Base-by-base conservation (phyloP, 2,888 invertebrate species). In the Allygus modestus region DNA sequence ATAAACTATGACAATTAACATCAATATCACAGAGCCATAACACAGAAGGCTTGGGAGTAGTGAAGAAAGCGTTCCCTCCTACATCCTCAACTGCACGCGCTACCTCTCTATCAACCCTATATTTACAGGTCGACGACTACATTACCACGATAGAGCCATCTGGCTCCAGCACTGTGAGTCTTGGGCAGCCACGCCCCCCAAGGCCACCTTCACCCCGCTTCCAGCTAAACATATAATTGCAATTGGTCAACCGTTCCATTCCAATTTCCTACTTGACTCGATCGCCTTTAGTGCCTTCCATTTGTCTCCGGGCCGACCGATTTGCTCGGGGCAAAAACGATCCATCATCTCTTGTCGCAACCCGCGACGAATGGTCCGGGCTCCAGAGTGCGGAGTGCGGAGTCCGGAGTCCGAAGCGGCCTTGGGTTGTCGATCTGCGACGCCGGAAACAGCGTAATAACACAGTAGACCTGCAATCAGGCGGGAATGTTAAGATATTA, bases 191-290 rank as follows among this genome's bases (percentile, higher is more conserved):
- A n/a, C 41, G 37, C 43, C 37, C 31, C 73, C 37, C 73, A 37
- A 75, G 37, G 41, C 1, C 73, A 43, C 46, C 46, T 77, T 77
- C 77, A 51, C 28, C 23, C 37, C 51, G n/a, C 73, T 46, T 17
- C 28, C 28, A 1, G 11, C 43, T 28, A 26, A 77, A 73, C 73
- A 73, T 43, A 51, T 46, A 46, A 51, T 46, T 51, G 77, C 77
- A 77, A 26, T 51, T 71, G 71, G 71, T 71, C 71, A 71, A 71
- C 71, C 71, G 71, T 71, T 46, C 77, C 51, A 46, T 51, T 77
- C 77, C 77, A 77, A 77, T 77, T 77, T 77, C 43, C 77, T 77
- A 41, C 51, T 46, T 28, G 77, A 28, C 23, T 77, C 77, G 15
- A 77, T 46, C 41, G 41, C 73, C 28, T 26, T 46, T 28, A 28